phyloP scores from a whole-genome alignment of 2,797 vertebrate species.

The Acrossocheilus wenchowensis region DNA sequence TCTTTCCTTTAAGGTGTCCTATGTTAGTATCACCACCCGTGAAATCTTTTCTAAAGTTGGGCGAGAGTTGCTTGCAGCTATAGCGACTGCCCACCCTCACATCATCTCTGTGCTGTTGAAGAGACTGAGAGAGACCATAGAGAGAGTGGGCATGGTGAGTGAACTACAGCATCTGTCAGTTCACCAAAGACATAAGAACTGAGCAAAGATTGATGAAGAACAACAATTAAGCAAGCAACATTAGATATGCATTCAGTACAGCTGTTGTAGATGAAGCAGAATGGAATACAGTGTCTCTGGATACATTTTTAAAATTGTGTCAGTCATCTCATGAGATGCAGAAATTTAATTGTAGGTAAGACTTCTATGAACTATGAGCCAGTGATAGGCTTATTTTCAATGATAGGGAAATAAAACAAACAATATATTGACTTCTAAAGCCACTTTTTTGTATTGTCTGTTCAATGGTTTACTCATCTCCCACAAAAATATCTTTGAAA shows the following conservation, averaged over 20 bases:
- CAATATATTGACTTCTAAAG: not conserved
- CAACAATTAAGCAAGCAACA: not conserved
- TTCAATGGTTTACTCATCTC: not conserved
- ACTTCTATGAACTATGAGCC: not conserved
- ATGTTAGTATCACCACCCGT: constrained; percentile 90
- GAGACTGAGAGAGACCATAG: constrained; percentile 88
- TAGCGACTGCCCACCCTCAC: constrained; percentile 85
- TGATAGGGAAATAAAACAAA: not conserved
- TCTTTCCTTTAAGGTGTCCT: constrained; percentile 84
- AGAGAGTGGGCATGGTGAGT: constrained; percentile 94
- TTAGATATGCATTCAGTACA: not conserved
- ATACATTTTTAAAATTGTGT: not conserved
- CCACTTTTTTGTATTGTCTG: not conserved
- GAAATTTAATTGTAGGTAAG: not conserved
- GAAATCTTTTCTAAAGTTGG: constrained; percentile 97
- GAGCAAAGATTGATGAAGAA: not conserved
- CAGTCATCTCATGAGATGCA: not conserved
- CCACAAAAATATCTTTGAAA: not conserved
- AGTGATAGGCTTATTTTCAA: not conserved
- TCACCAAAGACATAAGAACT: not conserved
- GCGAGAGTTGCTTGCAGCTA: constrained; percentile 89
- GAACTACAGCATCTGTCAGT: not conserved
- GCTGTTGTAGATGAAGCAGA: not conserved
- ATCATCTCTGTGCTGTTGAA: constrained; percentile 90
- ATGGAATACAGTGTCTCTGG: not conserved